Percentiles rank a stretch among this genome's conserved stretches.
Conservation (phyloP, 1,140 invertebrate species). For the Hyposmocoma kahamanoa region DNA sequence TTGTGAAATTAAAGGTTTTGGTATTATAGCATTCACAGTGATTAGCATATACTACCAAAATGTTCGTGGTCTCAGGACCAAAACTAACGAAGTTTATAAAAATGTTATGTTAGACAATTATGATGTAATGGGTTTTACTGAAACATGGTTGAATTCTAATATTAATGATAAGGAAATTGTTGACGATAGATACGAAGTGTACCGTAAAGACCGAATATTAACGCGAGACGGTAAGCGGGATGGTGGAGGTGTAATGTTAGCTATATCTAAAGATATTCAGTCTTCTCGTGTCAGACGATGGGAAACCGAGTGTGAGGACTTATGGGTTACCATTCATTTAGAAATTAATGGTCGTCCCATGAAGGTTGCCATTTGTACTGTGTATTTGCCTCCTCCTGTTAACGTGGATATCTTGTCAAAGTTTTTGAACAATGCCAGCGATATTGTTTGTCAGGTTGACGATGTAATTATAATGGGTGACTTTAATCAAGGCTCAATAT, state of each 20-base stretch:
- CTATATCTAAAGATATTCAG: neutral
- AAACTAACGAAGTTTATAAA: neutral
- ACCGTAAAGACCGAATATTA: constrained; percentile 1
- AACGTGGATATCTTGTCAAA: neutral
- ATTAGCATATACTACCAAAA: neutral
- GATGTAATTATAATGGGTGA: constrained; percentile 13
- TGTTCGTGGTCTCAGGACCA: neutral
- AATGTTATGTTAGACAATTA: neutral
- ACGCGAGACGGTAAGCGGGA: constrained; percentile 2
- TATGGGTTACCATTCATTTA: constrained; percentile 5
- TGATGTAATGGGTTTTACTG: constrained; percentile 6
- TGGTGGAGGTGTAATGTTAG: constrained; percentile 8
- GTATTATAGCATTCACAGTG: neutral
- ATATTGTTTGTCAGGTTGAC: neutral
- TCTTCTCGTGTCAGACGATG: neutral
- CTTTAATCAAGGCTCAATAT: constrained; percentile 8
- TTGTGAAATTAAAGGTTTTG: neutral
- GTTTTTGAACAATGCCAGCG: neutral
- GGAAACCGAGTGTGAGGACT: constrained; percentile 6
- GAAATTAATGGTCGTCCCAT: neutral
- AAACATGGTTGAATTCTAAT: constrained; percentile 7
- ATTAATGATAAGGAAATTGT: constrained; percentile 7
- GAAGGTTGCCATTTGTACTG: constrained; percentile 3
- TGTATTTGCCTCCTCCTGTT: constrained; percentile 6
- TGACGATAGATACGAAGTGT: constrained; percentile 10